These are phyloP conservation scores for Micromussa lordhowensis DNA, from an alignment of 92 coral and sea anemone genomes.

Conservation along the genomic window DNA sequence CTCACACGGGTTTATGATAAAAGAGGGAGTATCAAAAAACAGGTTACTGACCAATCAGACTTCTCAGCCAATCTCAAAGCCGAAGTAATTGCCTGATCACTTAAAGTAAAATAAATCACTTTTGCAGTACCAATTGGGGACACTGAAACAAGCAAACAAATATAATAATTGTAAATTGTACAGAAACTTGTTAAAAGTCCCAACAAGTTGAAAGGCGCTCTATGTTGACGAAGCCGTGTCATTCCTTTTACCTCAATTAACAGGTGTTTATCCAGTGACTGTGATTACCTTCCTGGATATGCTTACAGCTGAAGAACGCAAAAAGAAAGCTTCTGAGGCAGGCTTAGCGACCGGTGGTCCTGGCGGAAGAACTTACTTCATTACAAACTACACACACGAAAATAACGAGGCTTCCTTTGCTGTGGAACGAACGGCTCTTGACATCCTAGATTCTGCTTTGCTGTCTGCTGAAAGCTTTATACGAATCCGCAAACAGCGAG, in stretches of 20 bases:
- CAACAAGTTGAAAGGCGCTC: too few relatives aligned
- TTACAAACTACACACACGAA: constrained; percentile 69
- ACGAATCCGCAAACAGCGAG: constrained; percentile 69
- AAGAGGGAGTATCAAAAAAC: too few relatives aligned
- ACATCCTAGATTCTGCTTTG: constrained; percentile 72
- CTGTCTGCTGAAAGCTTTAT: constrained; percentile 75
- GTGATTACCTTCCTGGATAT: constrained; percentile 78
- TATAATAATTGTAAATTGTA: too few relatives aligned
- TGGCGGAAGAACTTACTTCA: constrained; percentile 74
- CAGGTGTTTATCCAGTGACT: constrained; percentile 79
- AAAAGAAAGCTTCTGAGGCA: constrained; percentile 64
- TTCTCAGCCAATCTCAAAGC: too few relatives aligned
- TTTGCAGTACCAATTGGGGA: too few relatives aligned
- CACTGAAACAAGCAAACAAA: too few relatives aligned
- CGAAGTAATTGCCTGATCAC: too few relatives aligned
- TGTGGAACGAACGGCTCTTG: constrained; percentile 64
- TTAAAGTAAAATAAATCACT: too few relatives aligned
- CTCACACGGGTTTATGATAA: too few relatives aligned
- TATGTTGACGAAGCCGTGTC: background rate
- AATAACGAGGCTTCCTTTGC: constrained; percentile 33
- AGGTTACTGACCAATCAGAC: too few relatives aligned
- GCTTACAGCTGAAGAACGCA: constrained; percentile 52
- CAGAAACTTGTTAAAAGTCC: too few relatives aligned
- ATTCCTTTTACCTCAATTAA: background rate
- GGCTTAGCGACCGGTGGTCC: constrained; percentile 76